These are phyloP conservation scores for Climacteris rufus DNA, from an alignment of 2,113 vertebrate species.

Conservation along the genomic window DNA sequence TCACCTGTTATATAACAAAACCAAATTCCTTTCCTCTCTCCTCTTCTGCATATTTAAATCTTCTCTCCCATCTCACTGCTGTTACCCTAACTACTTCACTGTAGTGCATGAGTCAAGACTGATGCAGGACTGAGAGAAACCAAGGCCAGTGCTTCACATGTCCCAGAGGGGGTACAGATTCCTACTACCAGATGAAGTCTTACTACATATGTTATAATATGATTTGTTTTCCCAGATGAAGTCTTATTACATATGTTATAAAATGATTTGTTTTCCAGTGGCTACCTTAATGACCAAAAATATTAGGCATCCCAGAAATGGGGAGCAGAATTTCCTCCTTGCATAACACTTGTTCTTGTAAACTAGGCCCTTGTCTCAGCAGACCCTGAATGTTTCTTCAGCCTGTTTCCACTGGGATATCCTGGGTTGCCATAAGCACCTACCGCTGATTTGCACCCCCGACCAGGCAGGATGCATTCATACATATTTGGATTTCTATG, in stretches of 20 bases:
- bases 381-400: background rate
- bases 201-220: too few species aligned
- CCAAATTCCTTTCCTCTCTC: background rate
- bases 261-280: background rate
- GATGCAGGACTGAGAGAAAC: background rate
- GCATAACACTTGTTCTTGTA: background rate
- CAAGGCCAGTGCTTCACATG: accelerated
- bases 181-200: too few species aligned
- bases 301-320: background rate
- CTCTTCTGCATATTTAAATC: background rate
- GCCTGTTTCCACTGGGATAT: background rate
- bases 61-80: background rate
- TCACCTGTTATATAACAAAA: background rate
- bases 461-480: background rate
- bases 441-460: background rate
- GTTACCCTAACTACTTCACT: background rate
- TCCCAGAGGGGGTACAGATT: too few species aligned
- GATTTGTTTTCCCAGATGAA: background rate
- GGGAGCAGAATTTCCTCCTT: background rate
- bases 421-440: accelerated
- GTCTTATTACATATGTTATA: background rate
- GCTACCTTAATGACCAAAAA: background rate
- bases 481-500: accelerated
- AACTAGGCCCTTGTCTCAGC: background rate
- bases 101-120: accelerated